A percentile compares a stretch with the other conserved stretches of the same genome.
phyloP scores from a whole-genome alignment of 2,888 invertebrate species.

The Pyrocoelia pectoralis region DNA sequence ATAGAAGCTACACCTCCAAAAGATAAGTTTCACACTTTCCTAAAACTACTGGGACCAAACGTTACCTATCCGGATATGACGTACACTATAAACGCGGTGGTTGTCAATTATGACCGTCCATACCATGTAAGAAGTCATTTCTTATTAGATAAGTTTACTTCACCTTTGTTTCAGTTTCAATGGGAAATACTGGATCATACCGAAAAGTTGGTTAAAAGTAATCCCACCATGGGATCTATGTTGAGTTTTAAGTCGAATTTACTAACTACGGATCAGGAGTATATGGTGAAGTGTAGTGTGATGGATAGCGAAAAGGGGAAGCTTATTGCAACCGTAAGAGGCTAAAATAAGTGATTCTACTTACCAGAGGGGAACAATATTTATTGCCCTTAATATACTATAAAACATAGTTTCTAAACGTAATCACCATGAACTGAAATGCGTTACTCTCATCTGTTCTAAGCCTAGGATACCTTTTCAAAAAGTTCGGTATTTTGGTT shows the following conservation, averaged over 20 bases:
- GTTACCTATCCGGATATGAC: slow-evolving; percentile 35
- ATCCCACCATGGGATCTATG: slow-evolving; percentile 16
- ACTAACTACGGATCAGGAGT: slow-evolving; percentile 3
- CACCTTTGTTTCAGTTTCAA: slow-evolving; percentile 19
- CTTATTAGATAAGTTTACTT: not conserved
- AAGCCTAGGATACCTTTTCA: too few relatives aligned
- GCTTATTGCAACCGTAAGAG: slow-evolving; percentile 14
- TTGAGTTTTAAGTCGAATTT: slow-evolving; percentile 3
- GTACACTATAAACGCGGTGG: slow-evolving; percentile 30
- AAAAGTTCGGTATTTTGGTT: too few relatives aligned
- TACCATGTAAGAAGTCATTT: slow-evolving; percentile 28
- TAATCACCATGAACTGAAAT: too few relatives aligned
- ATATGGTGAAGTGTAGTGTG: slow-evolving; percentile 19
- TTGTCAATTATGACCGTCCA: slow-evolving; percentile 17
- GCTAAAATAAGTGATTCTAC: too few relatives aligned
- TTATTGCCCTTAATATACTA: too few relatives aligned
- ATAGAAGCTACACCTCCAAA: not conserved
- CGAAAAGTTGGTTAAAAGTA: not conserved
- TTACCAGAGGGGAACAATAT: too few relatives aligned
- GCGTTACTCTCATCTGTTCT: too few relatives aligned
- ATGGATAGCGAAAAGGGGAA: slow-evolving; percentile 4
- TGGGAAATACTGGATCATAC: slow-evolving; percentile 25
- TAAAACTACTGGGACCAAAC: slow-evolving; percentile 28
- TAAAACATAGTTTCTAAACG: too few relatives aligned
- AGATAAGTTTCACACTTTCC: not conserved